Conservation (phyloP, 2,888 invertebrate species). For the Cerastoderma edule region DNA sequence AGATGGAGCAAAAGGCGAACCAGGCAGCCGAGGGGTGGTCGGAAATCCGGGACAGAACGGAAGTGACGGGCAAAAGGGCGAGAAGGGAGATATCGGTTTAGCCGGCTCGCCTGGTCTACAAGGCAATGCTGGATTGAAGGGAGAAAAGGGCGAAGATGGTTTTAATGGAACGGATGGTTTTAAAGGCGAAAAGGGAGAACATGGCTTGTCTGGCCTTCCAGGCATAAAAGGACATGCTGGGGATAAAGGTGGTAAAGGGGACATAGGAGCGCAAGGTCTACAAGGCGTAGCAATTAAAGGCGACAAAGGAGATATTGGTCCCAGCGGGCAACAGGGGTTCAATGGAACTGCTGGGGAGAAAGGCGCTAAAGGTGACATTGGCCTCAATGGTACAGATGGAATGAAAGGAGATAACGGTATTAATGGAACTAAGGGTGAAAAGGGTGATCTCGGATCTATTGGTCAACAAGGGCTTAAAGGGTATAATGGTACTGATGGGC, state of each 20-base stretch:
- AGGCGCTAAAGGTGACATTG: conserved; percentile 39
- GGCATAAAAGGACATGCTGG: conserved; percentile 37
- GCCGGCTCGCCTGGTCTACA: conserved; percentile 35
- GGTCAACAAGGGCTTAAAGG: conserved; percentile 28
- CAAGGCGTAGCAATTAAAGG: conserved; percentile 43
- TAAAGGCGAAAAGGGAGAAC: conserved; percentile 37
- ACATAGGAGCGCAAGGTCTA: conserved; percentile 15
- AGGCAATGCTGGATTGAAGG: conserved; percentile 35
- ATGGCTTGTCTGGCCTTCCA: conserved; percentile 32
- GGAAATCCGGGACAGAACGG: conserved; percentile 36
- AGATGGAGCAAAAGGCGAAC: conserved; percentile 37
- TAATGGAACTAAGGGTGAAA: conserved; percentile 44
- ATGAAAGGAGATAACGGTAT: conserved; percentile 29
- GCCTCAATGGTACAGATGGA: conserved; percentile 40
- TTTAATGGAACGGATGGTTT: conserved; percentile 32
- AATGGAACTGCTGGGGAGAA: conserved; percentile 38
- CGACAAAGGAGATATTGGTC: conserved; percentile 45
- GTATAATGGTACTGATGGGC: conserved; percentile 9
- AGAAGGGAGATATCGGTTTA: conserved; percentile 31
- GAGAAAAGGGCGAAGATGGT: conserved; percentile 28
- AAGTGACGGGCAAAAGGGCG: conserved; percentile 30
- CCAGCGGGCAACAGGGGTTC: conserved; percentile 28
- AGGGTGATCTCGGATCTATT: conserved; percentile 22
- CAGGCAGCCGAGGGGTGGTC: conserved; percentile 43
- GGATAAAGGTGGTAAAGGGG: conserved; percentile 28